These are phyloP conservation scores for Siderastrea siderea DNA, from an alignment of 92 coral and sea anemone genomes.

Conservation along the genomic window DNA sequence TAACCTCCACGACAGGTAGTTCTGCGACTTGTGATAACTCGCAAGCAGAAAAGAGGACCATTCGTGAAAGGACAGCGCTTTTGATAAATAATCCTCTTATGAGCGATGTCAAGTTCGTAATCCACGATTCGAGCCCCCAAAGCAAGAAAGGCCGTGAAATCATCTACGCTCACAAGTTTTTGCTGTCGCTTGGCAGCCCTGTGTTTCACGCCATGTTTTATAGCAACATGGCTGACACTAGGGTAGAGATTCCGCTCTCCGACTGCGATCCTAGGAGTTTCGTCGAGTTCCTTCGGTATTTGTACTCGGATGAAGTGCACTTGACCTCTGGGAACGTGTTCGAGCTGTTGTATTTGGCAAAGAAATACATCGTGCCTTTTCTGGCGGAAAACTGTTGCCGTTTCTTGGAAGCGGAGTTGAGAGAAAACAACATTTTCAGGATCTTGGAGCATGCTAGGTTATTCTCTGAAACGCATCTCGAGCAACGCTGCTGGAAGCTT, in stretches of 20 bases:
- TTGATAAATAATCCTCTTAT: constrained; percentile 42
- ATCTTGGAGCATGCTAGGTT: constrained; percentile 68
- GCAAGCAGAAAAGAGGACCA: constrained; percentile 42
- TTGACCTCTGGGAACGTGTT: constrained; percentile 69
- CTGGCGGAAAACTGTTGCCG: constrained; percentile 63
- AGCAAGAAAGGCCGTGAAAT: not conserved
- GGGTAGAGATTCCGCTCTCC: constrained; percentile 61
- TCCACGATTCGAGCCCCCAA: constrained; percentile 10
- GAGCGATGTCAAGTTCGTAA: constrained; percentile 54
- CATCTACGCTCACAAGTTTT: constrained; percentile 66
- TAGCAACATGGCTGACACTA: constrained; percentile 64
- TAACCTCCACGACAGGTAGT: not conserved
- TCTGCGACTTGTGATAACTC: not conserved
- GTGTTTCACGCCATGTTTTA: constrained; percentile 76
- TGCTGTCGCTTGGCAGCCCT: constrained; percentile 73
- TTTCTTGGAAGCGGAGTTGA: constrained; percentile 50
- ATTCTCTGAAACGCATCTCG: constrained; percentile 64
- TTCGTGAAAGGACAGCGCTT: constrained; percentile 43
- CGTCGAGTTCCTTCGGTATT: constrained; percentile 71
- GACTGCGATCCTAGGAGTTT: constrained; percentile 72
- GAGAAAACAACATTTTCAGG: constrained; percentile 60
- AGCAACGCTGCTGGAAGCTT: constrained; percentile 74
- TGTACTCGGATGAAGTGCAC: constrained; percentile 71
- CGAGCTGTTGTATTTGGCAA: constrained; percentile 71
- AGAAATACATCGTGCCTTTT: constrained; percentile 73